Conservation (phyloP, 2,888 invertebrate species). For the Caenorhabditis doughertyi region DNA sequence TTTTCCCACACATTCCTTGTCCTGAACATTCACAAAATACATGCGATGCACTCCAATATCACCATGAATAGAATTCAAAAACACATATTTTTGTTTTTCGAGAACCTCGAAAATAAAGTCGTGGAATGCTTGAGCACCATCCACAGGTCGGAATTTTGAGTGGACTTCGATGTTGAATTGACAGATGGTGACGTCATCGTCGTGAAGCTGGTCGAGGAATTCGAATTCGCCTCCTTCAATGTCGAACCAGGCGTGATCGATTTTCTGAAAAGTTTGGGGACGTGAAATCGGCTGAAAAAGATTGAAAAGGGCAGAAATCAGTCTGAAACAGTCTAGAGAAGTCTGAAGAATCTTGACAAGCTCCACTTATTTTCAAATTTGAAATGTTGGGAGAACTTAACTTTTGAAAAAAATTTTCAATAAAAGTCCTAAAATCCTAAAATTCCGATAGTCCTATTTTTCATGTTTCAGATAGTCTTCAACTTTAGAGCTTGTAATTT, state of each 20-base stretch:
- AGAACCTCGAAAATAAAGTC: conserved; percentile 11
- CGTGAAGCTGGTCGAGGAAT: conserved; percentile 42
- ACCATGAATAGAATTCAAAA: conserved; percentile 2
- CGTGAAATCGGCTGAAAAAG: neutral
- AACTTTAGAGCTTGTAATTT: too few species aligned
- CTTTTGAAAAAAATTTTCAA: too few species aligned
- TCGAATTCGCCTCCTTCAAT: conserved; percentile 53
- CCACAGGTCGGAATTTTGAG: conserved; percentile 4
- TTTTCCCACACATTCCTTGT: conserved; percentile 18
- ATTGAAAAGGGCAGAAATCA: too few species aligned
- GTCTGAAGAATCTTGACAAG: too few species aligned
- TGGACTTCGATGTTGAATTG: conserved; percentile 58
- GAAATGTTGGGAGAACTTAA: too few species aligned
- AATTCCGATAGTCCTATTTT: too few species aligned
- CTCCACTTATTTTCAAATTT: too few species aligned
- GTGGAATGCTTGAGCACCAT: conserved; percentile 22
- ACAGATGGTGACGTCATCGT: conserved; percentile 44
- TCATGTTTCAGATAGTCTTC: too few species aligned
- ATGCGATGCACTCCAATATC: conserved; percentile 25
- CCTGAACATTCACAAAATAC: conserved; percentile 15
- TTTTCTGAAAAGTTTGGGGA: conserved; percentile 31
- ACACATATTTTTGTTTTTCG: conserved; percentile 9
- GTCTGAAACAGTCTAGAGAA: too few species aligned
- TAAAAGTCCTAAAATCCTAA: too few species aligned
- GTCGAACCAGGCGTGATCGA: conserved; percentile 57